Evolutionary conservation across 2,888 invertebrate species (phyloP).

Genomic region (Tridacna crocea): DNA sequence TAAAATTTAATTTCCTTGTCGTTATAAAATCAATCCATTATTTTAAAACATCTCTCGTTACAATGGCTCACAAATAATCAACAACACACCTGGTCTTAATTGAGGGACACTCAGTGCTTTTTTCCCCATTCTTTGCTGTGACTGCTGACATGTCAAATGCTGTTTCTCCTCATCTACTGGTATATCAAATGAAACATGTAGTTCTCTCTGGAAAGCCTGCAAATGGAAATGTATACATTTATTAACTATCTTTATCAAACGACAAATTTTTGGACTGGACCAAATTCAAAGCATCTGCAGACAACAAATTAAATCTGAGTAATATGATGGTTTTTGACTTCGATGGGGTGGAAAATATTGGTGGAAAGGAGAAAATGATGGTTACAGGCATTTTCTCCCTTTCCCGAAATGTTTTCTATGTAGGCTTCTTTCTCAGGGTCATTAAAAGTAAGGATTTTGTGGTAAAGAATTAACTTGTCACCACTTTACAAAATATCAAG

Average conservation of each 20-base stretch:
- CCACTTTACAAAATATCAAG: too few species aligned
- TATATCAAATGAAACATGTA: conserved; percentile 18
- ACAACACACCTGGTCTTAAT: conserved; percentile 11
- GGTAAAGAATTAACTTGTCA: not conserved
- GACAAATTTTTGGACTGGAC: not conserved
- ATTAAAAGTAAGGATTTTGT: not conserved
- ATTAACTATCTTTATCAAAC: not conserved
- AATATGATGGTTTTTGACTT: not conserved
- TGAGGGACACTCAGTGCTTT: not conserved
- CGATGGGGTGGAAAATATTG: not conserved
- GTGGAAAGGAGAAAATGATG: not conserved
- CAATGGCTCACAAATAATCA: not conserved
- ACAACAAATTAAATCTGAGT: not conserved
- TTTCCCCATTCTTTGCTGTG: not conserved
- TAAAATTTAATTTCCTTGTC: too few species aligned
- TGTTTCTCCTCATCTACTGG: conserved; percentile 12
- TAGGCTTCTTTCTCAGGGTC: not conserved
- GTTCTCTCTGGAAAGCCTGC: conserved; percentile 25
- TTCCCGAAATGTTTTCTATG: not conserved
- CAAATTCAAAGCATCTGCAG: not conserved
- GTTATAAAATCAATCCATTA: too few species aligned
- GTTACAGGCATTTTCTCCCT: not conserved
- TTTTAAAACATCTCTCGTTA: too few species aligned
- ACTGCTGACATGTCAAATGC: conserved; percentile 1
- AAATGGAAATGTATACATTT: not conserved